phyloP scores from a whole-genome alignment of 2,113 vertebrate species.

The Nothoprocta perdicaria region DNA sequence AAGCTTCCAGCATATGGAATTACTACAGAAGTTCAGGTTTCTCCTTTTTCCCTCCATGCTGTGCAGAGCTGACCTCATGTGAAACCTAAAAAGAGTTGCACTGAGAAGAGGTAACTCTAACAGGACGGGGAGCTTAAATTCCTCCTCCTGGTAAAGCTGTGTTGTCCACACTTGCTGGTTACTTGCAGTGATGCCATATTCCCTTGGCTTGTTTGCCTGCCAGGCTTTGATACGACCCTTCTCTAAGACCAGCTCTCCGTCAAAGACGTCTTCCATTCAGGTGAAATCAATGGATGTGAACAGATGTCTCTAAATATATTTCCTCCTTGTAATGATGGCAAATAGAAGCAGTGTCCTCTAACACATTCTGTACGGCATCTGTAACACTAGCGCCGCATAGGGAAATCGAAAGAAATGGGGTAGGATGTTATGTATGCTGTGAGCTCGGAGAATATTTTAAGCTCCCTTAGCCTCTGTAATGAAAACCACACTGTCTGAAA shows the following conservation, averaged over 20 bases:
- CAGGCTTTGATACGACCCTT: background rate
- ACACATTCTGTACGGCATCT: slow-evolving; percentile 29
- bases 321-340: slow-evolving; percentile 57
- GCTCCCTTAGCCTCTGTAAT: slow-evolving; percentile 64
- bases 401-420: slow-evolving; percentile 56
- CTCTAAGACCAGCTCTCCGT: slow-evolving; percentile 34
- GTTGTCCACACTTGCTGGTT: slow-evolving; percentile 39
- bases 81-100: background rate
- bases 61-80: rapidly evolving
- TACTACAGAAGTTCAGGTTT: background rate
- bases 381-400: slow-evolving; percentile 31
- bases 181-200: background rate
- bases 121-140: slow-evolving; percentile 21
- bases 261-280: slow-evolving; percentile 27
- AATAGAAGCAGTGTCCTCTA: slow-evolving; percentile 56
- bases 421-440: slow-evolving; percentile 42
- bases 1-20: background rate
- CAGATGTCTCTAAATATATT: slow-evolving; percentile 50
- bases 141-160: background rate
- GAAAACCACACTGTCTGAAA: slow-evolving; percentile 67
- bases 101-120: background rate
- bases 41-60: background rate
- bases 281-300: slow-evolving; percentile 53
- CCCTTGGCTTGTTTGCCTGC: background rate
- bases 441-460: slow-evolving; percentile 29